Percentiles rank a stretch among this genome's conserved stretches.
Conservation (phyloP, 1,140 invertebrate genomes). For the Rhopalosiphum maidis region DNA sequence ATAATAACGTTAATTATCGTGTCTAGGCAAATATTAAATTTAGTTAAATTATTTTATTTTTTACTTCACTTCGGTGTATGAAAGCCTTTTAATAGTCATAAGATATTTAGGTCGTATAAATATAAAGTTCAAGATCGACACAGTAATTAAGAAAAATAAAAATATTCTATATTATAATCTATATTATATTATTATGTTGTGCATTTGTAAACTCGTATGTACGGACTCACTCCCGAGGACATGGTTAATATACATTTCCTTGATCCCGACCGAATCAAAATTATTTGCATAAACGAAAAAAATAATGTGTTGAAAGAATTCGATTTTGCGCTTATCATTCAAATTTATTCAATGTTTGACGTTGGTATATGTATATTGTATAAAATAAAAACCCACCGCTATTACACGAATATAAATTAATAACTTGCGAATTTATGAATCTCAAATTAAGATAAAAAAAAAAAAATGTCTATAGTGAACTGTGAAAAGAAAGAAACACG, state of each 20-base stretch:
- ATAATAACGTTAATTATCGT: conserved; percentile 12
- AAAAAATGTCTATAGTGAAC: background rate
- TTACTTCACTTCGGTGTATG: background rate
- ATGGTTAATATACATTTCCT: background rate
- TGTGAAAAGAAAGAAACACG: background rate
- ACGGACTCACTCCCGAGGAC: background rate
- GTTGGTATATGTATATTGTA: background rate
- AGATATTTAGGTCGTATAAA: conserved; percentile 2
- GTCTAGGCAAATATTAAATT: conserved; percentile 10
- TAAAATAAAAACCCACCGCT: background rate
- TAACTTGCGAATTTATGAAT: background rate
- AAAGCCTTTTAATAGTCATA: background rate
- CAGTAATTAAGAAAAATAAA: background rate
- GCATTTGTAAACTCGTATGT: background rate
- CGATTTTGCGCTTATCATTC: conserved; percentile 5
- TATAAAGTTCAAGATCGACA: conserved; percentile 14
- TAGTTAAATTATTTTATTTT: background rate
- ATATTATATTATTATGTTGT: background rate
- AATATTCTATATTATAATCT: too few relatives aligned
- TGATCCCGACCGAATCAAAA: conserved; percentile 6
- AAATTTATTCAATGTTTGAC: background rate
- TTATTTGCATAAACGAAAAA: background rate
- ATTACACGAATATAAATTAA: background rate
- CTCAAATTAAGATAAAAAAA: background rate
- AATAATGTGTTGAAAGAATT: background rate